Base-by-base conservation (phyloP, 2,113 vertebrate genomes). In the Mirza zaza region DNA sequence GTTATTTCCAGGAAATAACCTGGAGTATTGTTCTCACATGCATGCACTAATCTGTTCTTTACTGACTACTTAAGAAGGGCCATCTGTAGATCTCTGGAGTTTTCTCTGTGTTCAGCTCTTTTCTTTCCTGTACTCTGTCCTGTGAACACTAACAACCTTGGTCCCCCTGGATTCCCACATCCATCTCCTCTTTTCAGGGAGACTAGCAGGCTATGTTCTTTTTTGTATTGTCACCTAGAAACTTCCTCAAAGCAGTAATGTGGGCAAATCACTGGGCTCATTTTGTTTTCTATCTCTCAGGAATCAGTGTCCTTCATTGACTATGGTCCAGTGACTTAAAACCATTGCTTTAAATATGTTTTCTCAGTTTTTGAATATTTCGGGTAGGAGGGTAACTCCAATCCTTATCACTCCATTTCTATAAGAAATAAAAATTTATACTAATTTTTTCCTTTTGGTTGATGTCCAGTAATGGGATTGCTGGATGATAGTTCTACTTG, bases 341-440 rank as follows among this genome's bases (percentile, higher is more conserved):
- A 61, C 3, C 23, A 29, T n/a, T 92, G 17, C 76, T 86, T 73
- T 15, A 55, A 79, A 59, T 52, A 67, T 18, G 23, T 27, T 87
- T 94, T 87, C 70, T 34, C 25, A 96, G 71, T 67, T 87, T 95
- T 90, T 84, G 12, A 79, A 52, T 59, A 8, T 71, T 79, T 94
- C 29, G 21, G 10, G 5, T 25, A 80, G 36, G 8, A 82, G 14
- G 1, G 17, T 73, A 71, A 63, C 71, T 92, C 29, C 8, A 90
- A 94, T 48, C 9, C 6, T 13, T 84, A 82, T 52, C 15, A 48
- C 25, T 82, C 39, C 61, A 73, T 70, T 10, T 80, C 83, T 70
- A 68, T 8, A 15, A 67, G 63, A 67, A 39, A n/a, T 81, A 50
- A 76, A 79, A 76, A 27, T 88, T 45, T 77, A 70, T 18, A 87